Conservation (phyloP, 2,113 vertebrate species). For the Antigone vipio region DNA sequence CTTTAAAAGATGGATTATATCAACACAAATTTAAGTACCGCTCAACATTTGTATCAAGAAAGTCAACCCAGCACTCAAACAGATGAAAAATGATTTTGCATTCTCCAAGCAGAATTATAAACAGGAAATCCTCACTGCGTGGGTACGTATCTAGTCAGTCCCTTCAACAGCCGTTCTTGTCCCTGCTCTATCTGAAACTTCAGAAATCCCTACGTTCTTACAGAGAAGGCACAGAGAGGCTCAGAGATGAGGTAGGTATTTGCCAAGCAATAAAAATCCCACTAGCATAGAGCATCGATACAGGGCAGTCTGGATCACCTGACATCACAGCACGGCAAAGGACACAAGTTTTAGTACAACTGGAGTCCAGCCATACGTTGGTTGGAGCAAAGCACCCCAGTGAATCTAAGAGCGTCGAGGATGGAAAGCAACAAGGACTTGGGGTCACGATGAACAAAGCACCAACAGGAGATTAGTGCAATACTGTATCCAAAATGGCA, state of each 20-base stretch:
- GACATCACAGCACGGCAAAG: neutral
- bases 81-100: neutral
- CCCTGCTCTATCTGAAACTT: neutral
- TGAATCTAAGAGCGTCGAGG: neutral
- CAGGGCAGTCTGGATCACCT: neutral
- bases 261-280: neutral
- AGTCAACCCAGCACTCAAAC: neutral
- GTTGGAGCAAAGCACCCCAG: neutral
- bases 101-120: neutral
- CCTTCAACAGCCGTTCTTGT: fast-evolving
- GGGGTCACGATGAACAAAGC: neutral
- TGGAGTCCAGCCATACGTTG: neutral
- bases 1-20: neutral
- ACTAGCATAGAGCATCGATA: fast-evolving
- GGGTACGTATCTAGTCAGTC: neutral
- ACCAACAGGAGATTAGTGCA: too few species aligned
- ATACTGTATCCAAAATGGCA: neutral
- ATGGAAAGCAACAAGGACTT: neutral
- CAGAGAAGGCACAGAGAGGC: too few species aligned
- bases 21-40: neutral
- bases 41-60: neutral
- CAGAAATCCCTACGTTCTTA: neutral
- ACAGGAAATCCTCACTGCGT: neutral
- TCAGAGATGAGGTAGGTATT: neutral
- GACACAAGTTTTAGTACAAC: neutral